Evolutionary conservation across 1,140 invertebrate species (phyloP), one percentile per base, ranked within the genome.

Genomic region (Drosophila ohnishii): DNA sequence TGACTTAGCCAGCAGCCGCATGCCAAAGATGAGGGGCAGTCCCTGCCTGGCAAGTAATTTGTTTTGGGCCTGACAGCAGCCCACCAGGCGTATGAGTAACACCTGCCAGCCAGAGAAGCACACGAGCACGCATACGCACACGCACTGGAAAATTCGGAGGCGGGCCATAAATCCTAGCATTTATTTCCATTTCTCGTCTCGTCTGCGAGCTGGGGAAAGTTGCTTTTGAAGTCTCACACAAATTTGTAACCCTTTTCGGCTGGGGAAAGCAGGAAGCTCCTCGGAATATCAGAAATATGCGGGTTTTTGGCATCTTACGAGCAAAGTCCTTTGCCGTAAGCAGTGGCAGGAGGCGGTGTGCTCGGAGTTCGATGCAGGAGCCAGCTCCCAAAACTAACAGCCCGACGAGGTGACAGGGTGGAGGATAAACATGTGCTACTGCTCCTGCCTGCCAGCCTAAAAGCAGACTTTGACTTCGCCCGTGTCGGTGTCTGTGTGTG

Each of bases 171-270:
- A 88, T 83, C 79, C 64, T 59, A 83, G 80, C 75, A 86, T 83
- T 86, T 87, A 86, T 82, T 86, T 80, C 76, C 63, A 73, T 79
- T 60, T 66, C 60, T 44, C 37, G 62, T 22, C 58, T 73, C 50
- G 25, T 45, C 34, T 71, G 14, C 59, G 42, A 58, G n/a, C 37
- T 45, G 65, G 55, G 65, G 58, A 57, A 70, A 60, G 65, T 78
- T 66, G 78, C 82, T 85, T 85, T 86, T 86, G 79, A 88, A 86
- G 82, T 85, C 80, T 65, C 64, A 74, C 73, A 72, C 70, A 75
- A 78, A 44, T 60, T 79, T 83, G 80, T 83, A 76, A 60, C 75
- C 79, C 84, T 87, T 87, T 83, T 75, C 64, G 63, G 75, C 19
- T 50, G 9, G 44, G n/a, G 30, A 10, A n/a, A 35, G 47, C 32